Conservation (phyloP, 2,113 vertebrate species). For the Papio anubis region DNA sequence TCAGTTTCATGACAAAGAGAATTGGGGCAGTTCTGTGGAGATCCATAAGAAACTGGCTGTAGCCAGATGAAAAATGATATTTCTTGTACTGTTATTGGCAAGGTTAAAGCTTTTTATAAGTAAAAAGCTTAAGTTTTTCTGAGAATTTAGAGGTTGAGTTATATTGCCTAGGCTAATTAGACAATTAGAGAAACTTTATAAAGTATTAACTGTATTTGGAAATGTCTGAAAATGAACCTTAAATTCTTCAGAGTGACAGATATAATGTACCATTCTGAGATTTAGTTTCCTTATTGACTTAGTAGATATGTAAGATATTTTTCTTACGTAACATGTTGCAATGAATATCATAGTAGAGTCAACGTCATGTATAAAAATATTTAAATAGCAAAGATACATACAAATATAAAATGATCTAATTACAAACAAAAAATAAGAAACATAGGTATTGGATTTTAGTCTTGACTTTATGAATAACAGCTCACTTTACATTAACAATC, state of each 20-base stretch:
- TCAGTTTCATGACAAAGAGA: slow-evolving; percentile 64
- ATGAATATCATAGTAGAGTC: background rate
- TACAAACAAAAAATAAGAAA: background rate
- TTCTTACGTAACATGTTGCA: background rate
- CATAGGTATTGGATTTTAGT: background rate
- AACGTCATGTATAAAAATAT: background rate
- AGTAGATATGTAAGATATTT: background rate
- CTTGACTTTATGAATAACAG: background rate
- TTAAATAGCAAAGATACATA: background rate
- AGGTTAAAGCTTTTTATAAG: slow-evolving; percentile 55
- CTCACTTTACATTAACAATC: background rate
- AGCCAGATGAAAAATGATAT: slow-evolving; percentile 65
- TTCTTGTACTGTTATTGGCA: slow-evolving; percentile 51
- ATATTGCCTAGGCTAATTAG: background rate
- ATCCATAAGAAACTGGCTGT: slow-evolving; percentile 19
- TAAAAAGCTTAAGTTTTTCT: slow-evolving; percentile 32
- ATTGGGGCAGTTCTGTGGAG: slow-evolving; percentile 62
- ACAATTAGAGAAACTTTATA: slow-evolving; percentile 45
- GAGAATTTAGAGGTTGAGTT: background rate
- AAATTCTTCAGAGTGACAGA: background rate
- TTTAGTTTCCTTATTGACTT: background rate
- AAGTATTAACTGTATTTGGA: slow-evolving; percentile 30
- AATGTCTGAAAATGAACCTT: background rate
- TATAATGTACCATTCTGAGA: background rate
- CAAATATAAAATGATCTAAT: background rate